These are phyloP conservation scores for Drosophila kohkoa DNA, from an alignment of 1,140 invertebrate species.

Conservation along the genomic window DNA sequence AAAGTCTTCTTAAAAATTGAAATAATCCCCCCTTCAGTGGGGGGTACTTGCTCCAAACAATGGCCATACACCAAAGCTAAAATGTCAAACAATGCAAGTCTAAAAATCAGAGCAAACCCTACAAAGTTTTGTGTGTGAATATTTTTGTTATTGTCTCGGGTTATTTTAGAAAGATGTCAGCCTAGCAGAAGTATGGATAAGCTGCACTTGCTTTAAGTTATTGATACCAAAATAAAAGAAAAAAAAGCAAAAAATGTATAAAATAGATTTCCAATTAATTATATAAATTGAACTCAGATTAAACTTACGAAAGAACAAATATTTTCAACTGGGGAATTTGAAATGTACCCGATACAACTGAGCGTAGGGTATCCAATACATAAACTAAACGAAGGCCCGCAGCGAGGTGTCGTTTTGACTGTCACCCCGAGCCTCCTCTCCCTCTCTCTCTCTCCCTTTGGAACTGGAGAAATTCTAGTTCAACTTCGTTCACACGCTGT, in stretches of 20 bases:
- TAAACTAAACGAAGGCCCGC: conserved; percentile 41
- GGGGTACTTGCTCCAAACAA: not conserved
- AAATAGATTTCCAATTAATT: not conserved
- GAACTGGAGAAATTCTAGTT: conserved; percentile 11
- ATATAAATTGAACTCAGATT: not conserved
- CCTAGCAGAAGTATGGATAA: conserved; percentile 1
- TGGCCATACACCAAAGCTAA: conserved; percentile 25
- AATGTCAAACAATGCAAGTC: conserved; percentile 48
- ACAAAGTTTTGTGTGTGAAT: conserved; percentile 36
- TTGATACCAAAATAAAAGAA: not conserved
- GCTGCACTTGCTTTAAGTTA: not conserved
- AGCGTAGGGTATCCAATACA: conserved; percentile 24
- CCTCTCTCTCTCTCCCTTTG: conserved; percentile 1
- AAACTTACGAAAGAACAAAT: not conserved
- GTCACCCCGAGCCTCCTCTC: conserved; percentile 12
- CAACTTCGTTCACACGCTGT: conserved; percentile 27
- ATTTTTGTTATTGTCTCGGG: conserved; percentile 44
- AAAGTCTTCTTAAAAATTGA: conserved; percentile 27
- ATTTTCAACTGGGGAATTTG: not conserved
- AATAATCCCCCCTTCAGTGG: conserved; percentile 32
- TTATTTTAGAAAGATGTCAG: not conserved
- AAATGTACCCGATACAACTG: not conserved
- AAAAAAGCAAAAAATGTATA: not conserved
- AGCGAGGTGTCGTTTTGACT: conserved; percentile 43
- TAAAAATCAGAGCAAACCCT: conserved; percentile 39